Evolutionary conservation across 1,140 invertebrate species (phyloP), one percentile per base, ranked within the genome.

Genomic region (Agraylea sexmaculata): DNA sequence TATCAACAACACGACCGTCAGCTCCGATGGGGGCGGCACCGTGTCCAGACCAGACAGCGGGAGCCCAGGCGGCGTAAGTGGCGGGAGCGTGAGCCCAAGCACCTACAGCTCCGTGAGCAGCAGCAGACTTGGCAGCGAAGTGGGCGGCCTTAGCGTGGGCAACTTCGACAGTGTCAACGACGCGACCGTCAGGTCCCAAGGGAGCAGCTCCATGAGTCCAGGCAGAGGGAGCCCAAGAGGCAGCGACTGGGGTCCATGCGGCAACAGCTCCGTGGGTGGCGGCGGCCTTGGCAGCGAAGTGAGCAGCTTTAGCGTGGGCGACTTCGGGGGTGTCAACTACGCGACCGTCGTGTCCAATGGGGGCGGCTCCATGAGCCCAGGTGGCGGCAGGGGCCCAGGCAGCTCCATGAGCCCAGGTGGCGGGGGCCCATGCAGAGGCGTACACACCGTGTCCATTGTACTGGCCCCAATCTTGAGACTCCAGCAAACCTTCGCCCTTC

Each of bases 1-100:
- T 62, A 33, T 62, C 60, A 29, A 57, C 58, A 19, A 60, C 57
- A 43, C 58, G 58, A 2, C 58, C 59, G n/a, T n/a, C n/a, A n/a
- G n/a, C n/a, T n/a, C n/a, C n/a, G n/a, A n/a, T n/a, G n/a, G 60
- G 59, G 10, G 52, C 56, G 38, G 38, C 10, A 64, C 8, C 46
- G 52, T 15, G 50, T 55, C 39, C 56, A 48, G 37, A 40, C 42
- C 10, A 46, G 3, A 15, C 38, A 17, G 38, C 42, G 21, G 37
- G 25, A n/a, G 41, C 27, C 17, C 22, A 12, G 19, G 18, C 37
- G 20, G 15, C n/a, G 10, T 33, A 20, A 16, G 29, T 32, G 10
- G 17, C 29, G 22, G 33, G 23, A 32, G 39, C 39, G 18, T 17
- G 18, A n/a, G 7, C 39, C 22, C 39, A 42, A 43, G 40, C 21